These are phyloP conservation scores for Dioctria rufipes DNA, from an alignment of 2,888 invertebrate species.

Conservation along the genomic window DNA sequence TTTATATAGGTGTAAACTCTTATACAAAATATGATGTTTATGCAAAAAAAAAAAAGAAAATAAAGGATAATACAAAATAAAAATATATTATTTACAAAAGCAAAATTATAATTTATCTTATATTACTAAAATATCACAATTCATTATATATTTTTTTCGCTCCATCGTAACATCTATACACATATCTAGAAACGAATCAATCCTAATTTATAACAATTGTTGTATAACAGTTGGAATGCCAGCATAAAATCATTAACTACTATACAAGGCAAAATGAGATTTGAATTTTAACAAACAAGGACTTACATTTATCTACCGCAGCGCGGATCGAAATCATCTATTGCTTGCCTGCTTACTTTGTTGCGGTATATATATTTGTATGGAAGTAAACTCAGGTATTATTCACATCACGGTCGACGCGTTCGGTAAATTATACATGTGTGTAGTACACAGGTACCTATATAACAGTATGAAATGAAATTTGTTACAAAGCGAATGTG, in stretches of 20 bases:
- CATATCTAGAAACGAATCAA: background rate
- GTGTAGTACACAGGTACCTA: too few relatives aligned
- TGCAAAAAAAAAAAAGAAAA: too few relatives aligned
- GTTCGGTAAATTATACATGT: too few relatives aligned
- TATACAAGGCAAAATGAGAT: background rate
- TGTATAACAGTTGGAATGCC: constrained; percentile 4
- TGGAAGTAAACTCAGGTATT: background rate
- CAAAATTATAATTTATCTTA: constrained; percentile 16
- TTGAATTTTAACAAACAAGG: constrained; percentile 8
- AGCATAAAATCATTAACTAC: constrained; percentile 15
- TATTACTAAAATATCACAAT: constrained; percentile 36
- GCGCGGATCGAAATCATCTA: background rate
- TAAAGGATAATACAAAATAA: background rate
- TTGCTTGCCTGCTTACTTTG: background rate
- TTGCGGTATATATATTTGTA: background rate
- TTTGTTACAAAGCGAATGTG: constrained; percentile 14
- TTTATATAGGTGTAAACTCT: too few relatives aligned
- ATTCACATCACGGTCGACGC: too few relatives aligned
- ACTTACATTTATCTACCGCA: constrained; percentile 12
- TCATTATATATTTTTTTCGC: background rate
- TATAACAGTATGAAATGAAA: background rate
- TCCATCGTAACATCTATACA: background rate
- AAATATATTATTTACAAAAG: constrained; percentile 8
- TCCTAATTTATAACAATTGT: background rate
- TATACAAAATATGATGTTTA: too few relatives aligned